phyloP scores from a whole-genome alignment of 1,140 invertebrate species.

The Tetramorium alpestre region DNA sequence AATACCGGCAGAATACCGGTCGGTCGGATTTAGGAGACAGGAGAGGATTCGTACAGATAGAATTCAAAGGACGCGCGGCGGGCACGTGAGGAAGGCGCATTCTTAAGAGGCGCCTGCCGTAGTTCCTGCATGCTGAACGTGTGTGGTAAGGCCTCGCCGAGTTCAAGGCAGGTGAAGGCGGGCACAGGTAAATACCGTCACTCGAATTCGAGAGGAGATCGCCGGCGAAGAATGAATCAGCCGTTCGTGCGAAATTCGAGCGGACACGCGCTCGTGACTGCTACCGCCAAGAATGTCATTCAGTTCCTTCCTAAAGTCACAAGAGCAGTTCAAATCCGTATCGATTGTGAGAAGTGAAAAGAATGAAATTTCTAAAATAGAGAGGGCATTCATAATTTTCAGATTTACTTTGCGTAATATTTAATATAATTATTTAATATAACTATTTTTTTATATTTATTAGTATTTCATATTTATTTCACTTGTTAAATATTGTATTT shows the following conservation, averaged over 20 bases:
- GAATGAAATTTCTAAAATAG: not conserved
- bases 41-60: conserved; percentile 28
- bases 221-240: conserved; percentile 30
- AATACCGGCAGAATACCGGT: not conserved
- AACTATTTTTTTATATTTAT: not conserved
- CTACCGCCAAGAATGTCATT: not conserved
- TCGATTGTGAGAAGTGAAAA: not conserved
- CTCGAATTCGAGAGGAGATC: conserved; percentile 25
- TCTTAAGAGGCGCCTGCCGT: conserved; percentile 64
- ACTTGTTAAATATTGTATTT: not conserved
- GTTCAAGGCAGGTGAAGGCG: conserved; percentile 5
- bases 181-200: conserved; percentile 13
- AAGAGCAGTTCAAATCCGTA: not conserved
- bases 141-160: conserved; percentile 22
- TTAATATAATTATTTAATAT: not conserved
- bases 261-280: not conserved
- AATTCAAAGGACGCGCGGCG: conserved; percentile 8
- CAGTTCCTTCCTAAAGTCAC: not conserved
- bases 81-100: conserved; percentile 43
- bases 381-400: not conserved
- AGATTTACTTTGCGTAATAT: not conserved
- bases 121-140: conserved; percentile 63
- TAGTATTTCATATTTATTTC: not conserved
- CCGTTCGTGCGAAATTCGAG: not conserved
- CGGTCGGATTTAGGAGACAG: not conserved